Evolutionary conservation across 2,888 invertebrate species (phyloP).

Genomic region (Dione juno): DNA sequence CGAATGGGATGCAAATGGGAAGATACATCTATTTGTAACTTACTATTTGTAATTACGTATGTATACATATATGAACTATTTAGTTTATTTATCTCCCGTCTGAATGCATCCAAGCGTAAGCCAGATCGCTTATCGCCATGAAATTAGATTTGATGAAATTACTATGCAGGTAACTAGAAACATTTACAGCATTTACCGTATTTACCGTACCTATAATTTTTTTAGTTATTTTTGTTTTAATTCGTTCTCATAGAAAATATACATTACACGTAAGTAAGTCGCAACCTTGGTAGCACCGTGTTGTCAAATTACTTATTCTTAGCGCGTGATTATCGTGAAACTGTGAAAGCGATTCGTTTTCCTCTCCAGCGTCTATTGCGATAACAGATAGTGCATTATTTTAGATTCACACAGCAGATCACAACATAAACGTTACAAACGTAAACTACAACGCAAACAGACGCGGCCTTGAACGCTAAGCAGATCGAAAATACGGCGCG

Average conservation of each 20-base stretch:
- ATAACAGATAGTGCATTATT: conserved; percentile 52
- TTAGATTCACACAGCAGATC: conserved; percentile 57
- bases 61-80: neutral
- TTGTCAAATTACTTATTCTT: conserved; percentile 69
- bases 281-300: conserved; percentile 57
- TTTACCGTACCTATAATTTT: too few relatives aligned
- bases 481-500: conserved; percentile 78
- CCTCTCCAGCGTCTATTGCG: conserved; percentile 58
- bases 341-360: conserved; percentile 72
- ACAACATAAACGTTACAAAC: conserved; percentile 62
- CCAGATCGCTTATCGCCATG: conserved; percentile 67
- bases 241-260: conserved; percentile 46
- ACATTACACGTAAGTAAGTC: conserved; percentile 48
- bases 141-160: conserved; percentile 64
- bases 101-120: conserved; percentile 70
- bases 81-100: conserved; percentile 19
- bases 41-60: neutral
- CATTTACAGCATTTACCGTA: too few relatives aligned
- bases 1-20: conserved; percentile 20
- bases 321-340: conserved; percentile 61
- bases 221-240: conserved; percentile 47
- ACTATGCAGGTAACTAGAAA: conserved; percentile 59
- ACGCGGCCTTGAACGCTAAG: conserved; percentile 79
- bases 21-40: neutral
- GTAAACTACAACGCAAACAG: conserved; percentile 75